Percentiles rank a stretch among this genome's conserved stretches.
These are phyloP conservation scores for Leptopilina boulardi DNA, from an alignment of 1,140 invertebrate genomes.

Conservation along the genomic window DNA sequence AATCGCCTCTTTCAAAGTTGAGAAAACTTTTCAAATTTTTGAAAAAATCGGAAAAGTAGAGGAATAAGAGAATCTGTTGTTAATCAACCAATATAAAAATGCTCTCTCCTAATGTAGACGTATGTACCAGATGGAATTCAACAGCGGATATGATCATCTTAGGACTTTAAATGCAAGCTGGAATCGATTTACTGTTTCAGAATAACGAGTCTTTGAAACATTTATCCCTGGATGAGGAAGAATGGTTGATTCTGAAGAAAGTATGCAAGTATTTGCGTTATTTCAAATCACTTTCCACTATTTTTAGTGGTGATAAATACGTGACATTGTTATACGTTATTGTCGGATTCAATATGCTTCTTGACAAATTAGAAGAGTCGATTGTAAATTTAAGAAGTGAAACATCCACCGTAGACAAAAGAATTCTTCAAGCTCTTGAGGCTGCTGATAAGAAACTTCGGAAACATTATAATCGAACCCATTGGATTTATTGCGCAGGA, in stretches of 20 bases:
- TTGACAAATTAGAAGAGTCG: slow-evolving; percentile 53
- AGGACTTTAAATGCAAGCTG: slow-evolving; percentile 12
- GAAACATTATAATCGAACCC: neutral
- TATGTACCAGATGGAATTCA: slow-evolving; percentile 31
- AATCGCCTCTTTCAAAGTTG: slow-evolving; percentile 17
- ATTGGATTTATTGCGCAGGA: neutral
- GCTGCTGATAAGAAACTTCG: neutral
- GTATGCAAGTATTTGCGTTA: slow-evolving; percentile 37
- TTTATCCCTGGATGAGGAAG: neutral
- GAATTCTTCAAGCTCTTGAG: neutral
- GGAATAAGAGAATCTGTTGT: slow-evolving; percentile 21
- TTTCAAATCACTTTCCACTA: slow-evolving; percentile 41
- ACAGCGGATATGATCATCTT: slow-evolving; percentile 32
- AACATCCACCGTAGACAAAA: neutral
- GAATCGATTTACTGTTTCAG: neutral
- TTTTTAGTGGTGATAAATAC: slow-evolving; percentile 45
- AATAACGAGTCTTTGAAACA: neutral
- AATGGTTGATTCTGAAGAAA: slow-evolving; percentile 41
- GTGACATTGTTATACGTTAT: slow-evolving; percentile 43
- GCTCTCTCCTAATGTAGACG: slow-evolving; percentile 31
- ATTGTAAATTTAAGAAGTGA: neutral
- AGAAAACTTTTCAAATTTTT: slow-evolving; percentile 35
- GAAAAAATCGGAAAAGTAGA: slow-evolving; percentile 36
- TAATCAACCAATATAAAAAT: slow-evolving; percentile 8
- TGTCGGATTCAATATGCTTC: slow-evolving; percentile 59